Conservation (phyloP, 2,113 vertebrate genomes). For the Noturus placidus region DNA sequence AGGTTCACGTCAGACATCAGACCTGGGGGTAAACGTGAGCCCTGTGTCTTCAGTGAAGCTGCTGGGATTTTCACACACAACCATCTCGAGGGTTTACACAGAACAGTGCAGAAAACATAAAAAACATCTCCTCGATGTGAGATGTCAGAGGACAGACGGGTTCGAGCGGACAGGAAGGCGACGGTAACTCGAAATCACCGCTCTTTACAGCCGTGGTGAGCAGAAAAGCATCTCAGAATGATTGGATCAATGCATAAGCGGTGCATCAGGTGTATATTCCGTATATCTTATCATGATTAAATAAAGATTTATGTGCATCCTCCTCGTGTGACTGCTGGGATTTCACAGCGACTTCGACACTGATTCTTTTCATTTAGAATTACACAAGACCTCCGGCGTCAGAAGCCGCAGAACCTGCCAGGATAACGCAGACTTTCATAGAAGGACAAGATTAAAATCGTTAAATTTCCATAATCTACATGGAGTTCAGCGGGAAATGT, state of each 20-base stretch:
- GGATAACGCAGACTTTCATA: background rate
- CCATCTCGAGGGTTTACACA: background rate
- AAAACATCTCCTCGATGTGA: background rate
- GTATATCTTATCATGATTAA: background rate
- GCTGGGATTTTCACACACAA: no score
- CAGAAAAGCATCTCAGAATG: background rate
- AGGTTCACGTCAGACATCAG: background rate
- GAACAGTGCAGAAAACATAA: background rate
- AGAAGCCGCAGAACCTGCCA: background rate
- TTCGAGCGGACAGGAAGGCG: background rate
- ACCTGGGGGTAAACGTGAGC: background rate
- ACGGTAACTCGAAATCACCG: no score
- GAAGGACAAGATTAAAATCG: constrained; percentile 10
- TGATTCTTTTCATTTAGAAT: background rate
- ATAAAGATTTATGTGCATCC: background rate
- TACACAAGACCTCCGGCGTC: background rate
- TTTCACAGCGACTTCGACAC: background rate
- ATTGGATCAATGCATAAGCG: background rate
- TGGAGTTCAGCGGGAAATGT: background rate
- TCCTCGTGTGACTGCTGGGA: background rate
- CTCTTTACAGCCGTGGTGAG: background rate
- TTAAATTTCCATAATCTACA: constrained; percentile 19
- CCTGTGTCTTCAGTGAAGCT: background rate
- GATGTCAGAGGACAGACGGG: background rate
- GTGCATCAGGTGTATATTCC: background rate